Evolutionary conservation across 1,140 invertebrate genomes (phyloP).

Genomic region (Euwallacea fornicatus): DNA sequence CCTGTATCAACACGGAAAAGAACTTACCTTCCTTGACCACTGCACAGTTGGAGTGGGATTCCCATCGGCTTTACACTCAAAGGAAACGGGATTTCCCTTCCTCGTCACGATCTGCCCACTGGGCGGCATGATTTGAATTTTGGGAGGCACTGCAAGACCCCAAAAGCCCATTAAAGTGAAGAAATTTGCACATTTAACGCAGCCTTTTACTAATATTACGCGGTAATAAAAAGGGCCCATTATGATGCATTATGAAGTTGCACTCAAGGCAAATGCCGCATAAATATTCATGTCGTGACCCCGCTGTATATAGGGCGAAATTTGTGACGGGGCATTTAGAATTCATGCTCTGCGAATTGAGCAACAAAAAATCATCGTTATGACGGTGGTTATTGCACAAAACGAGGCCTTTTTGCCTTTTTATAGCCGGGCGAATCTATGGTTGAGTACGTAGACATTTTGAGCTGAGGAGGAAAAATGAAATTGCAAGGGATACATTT

Average conservation of each 20-base stretch:
- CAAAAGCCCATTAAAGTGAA: too few species aligned
- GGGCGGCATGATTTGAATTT: conserved; percentile 49
- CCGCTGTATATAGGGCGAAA: not conserved
- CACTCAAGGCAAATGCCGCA: conserved; percentile 17
- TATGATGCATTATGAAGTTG: conserved; percentile 16
- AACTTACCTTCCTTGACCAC: conserved; percentile 57
- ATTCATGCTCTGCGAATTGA: conserved; percentile 31
- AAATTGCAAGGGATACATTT: too few species aligned
- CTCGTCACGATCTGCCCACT: conserved; percentile 50
- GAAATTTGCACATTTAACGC: not conserved
- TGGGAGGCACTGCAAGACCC: conserved; percentile 52
- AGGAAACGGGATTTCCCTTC: conserved; percentile 57
- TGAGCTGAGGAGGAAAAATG: too few species aligned
- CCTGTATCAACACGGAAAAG: too few species aligned
- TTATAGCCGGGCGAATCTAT: too few species aligned
- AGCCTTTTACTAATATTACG: not conserved
- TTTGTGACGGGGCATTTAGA: conserved; percentile 27
- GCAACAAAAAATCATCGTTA: conserved; percentile 17
- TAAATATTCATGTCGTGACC: conserved; percentile 23
- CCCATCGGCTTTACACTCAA: conserved; percentile 57
- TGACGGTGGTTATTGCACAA: conserved; percentile 15
- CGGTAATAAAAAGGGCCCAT: not conserved
- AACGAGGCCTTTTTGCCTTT: conserved; percentile 9
- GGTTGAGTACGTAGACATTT: too few species aligned
- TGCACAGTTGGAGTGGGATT: conserved; percentile 58